Evolutionary conservation across 64 coral and sea anemone species (phyloP).

Genomic region (Stylophora pistillata): DNA sequence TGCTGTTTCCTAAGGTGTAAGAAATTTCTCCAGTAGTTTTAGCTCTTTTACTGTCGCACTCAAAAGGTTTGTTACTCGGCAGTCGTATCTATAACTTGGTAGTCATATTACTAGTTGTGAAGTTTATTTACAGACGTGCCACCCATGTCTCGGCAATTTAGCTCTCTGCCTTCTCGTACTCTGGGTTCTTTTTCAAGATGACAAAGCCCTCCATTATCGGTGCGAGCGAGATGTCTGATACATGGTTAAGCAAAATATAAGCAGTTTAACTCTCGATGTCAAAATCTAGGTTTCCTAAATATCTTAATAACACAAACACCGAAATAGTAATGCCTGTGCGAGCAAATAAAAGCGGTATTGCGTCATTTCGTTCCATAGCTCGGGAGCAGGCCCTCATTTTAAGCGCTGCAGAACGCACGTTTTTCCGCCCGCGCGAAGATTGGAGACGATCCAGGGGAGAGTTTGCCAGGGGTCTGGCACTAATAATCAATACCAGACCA

Average conservation of each 20-base stretch:
- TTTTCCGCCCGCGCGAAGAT: no score
- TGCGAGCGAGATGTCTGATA: slow-evolving; percentile 82
- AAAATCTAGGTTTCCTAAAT: no score
- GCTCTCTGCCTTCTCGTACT: slow-evolving; percentile 75
- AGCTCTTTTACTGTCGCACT: not conserved
- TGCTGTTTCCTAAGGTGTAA: not conserved
- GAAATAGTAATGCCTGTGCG: no score
- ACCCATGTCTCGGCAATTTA: not conserved
- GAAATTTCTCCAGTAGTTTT: not conserved
- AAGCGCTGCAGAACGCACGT: no score
- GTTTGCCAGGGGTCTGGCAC: no score
- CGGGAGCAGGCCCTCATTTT: no score
- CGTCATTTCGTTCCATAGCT: no score
- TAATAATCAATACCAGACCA: no score
- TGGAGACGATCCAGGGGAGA: no score
- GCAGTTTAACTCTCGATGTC: not conserved
- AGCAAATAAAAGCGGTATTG: no score
- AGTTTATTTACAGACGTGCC: slow-evolving; percentile 24
- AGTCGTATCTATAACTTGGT: no score
- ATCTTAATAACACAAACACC: no score
- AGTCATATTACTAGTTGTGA: not conserved
- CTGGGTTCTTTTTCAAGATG: slow-evolving; percentile 96
- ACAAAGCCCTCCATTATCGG: slow-evolving; percentile 99
- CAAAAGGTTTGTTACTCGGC: not conserved
- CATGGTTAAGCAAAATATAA: slow-evolving; percentile 34